Evolutionary conservation across 2,113 vertebrate species (phyloP).

Genomic region (Morone saxatilis): DNA sequence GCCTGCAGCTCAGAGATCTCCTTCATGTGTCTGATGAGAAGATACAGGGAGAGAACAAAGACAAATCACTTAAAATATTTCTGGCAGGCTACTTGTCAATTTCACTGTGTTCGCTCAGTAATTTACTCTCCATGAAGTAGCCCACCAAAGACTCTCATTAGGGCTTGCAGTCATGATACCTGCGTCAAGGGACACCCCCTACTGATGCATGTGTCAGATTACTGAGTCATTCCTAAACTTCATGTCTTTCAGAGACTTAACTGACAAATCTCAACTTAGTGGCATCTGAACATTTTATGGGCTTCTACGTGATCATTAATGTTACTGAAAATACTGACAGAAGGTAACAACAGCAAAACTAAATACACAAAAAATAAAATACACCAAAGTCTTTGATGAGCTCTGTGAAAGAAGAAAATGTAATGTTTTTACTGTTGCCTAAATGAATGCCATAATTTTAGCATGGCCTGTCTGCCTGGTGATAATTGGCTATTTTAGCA

Average conservation of each 20-base stretch:
- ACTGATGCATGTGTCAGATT: neutral
- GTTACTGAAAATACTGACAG: neutral
- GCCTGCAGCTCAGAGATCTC: conserved; percentile 97
- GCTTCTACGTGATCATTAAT: neutral
- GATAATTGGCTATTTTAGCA: neutral
- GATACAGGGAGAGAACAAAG: neutral
- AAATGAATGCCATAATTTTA: neutral
- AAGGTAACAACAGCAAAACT: neutral
- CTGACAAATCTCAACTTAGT: neutral
- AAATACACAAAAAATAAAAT: neutral
- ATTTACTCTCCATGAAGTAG: neutral
- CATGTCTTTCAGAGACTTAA: neutral
- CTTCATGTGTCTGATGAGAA: conserved; percentile 91
- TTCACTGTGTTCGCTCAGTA: neutral
- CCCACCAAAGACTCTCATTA: conserved; percentile 8
- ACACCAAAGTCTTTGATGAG: neutral
- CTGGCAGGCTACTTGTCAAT: neutral
- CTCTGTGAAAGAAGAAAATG: neutral
- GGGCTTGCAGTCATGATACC: neutral
- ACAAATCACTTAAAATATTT: neutral
- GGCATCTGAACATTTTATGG: neutral
- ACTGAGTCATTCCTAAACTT: conserved; percentile 4
- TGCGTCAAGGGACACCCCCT: neutral
- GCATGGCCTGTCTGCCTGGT: neutral
- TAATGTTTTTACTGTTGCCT: neutral